Evolutionary conservation across 2,888 invertebrate genomes (phyloP).

Genomic region (Thymelicus lineola): DNA sequence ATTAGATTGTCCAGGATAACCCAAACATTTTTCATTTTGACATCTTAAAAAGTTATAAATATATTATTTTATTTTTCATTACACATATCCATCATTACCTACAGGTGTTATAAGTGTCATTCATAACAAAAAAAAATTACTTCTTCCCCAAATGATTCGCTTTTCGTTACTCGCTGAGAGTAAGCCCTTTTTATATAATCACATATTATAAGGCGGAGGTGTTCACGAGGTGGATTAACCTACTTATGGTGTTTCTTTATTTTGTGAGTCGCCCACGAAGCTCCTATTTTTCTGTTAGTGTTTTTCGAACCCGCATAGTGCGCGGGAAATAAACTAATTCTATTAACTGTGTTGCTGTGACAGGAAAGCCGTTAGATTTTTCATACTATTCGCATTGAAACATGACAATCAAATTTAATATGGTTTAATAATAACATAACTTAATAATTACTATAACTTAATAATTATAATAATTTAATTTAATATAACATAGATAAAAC

Average conservation of each 20-base stretch:
- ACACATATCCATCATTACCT: too few relatives aligned
- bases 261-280: conserved; percentile 16
- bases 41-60: too few relatives aligned
- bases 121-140: too few relatives aligned
- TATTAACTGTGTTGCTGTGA: conserved; percentile 9
- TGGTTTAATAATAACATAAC: too few relatives aligned
- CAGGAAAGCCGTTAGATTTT: neutral
- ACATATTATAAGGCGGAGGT: neutral
- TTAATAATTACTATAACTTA: too few relatives aligned
- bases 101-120: too few relatives aligned
- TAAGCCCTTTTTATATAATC: neutral
- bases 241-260: conserved; percentile 12
- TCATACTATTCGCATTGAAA: neutral
- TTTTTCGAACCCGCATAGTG: conserved; percentile 53
- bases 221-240: conserved; percentile 14
- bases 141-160: neutral
- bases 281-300: conserved; percentile 55
- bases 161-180: neutral
- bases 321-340: neutral
- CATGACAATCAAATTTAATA: too few relatives aligned
- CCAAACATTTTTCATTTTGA: too few relatives aligned
- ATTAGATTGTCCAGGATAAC: too few relatives aligned
- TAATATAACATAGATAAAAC: too few relatives aligned
- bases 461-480: too few relatives aligned
- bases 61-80: too few relatives aligned